Evolutionary conservation across 2,797 vertebrate species (phyloP).

Genomic region (Natrix natrix): DNA sequence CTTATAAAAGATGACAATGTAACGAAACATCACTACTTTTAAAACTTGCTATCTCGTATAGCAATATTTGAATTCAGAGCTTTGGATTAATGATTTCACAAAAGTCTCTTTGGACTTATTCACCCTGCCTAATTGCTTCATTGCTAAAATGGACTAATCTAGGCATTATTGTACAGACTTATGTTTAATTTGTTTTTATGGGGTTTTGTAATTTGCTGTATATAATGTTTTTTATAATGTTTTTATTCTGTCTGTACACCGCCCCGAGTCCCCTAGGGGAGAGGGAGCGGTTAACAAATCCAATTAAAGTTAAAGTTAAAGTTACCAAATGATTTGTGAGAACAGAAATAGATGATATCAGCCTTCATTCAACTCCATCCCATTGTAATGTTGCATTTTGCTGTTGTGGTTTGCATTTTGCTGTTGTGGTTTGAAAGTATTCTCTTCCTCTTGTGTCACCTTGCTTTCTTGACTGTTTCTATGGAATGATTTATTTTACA

Average conservation of each 20-base stretch:
- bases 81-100: not conserved
- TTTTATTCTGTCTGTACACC: too few relatives aligned
- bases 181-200: too few relatives aligned
- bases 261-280: too few relatives aligned
- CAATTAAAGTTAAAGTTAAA: too few relatives aligned
- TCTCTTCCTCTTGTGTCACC: not conserved
- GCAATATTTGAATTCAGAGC: not conserved
- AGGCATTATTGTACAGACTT: too few relatives aligned
- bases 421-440: not conserved
- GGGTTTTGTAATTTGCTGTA: too few relatives aligned
- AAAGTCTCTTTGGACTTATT: not conserved
- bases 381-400: not conserved
- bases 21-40: not conserved
- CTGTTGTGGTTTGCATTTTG: not conserved
- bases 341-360: not conserved
- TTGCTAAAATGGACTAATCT: not conserved
- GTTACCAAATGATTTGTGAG: not conserved
- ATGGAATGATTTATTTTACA: not conserved
- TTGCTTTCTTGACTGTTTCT: not conserved
- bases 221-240: too few relatives aligned
- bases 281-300: too few relatives aligned
- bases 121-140: not conserved
- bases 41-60: not conserved
- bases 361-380: not conserved
- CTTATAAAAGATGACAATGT: not conserved